A percentile compares a stretch with the other conserved stretches of the same genome.
Evolutionary conservation across 2,113 vertebrate species (phyloP).

Genomic region (Platycercus adscitus): DNA sequence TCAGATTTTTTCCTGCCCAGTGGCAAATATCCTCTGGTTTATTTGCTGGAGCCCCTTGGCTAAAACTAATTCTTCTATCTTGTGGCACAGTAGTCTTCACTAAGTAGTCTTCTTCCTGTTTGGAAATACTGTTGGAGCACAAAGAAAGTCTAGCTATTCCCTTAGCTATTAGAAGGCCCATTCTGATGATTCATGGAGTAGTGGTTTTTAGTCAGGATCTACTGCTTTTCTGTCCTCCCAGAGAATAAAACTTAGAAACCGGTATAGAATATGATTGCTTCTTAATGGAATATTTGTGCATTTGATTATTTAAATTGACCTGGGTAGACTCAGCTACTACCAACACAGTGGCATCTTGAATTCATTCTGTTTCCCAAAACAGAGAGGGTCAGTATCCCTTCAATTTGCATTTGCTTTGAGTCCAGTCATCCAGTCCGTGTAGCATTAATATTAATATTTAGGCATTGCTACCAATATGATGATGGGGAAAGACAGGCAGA

Average conservation of each 20-base stretch:
- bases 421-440: neutral
- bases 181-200: neutral
- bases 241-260: neutral
- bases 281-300: neutral
- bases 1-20: slow-evolving; percentile 4
- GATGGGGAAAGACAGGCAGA: neutral
- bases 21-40: neutral
- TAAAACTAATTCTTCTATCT: neutral
- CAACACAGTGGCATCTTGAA: neutral
- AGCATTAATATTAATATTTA: neutral
- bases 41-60: neutral
- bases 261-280: neutral
- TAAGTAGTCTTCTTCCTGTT: neutral
- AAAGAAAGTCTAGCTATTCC: neutral
- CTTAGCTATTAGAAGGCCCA: neutral
- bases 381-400: neutral
- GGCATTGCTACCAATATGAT: neutral
- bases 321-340: neutral
- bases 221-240: neutral
- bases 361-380: neutral
- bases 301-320: neutral
- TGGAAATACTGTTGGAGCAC: neutral
- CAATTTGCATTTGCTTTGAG: neutral
- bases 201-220: neutral
- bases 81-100: neutral